Evolutionary conservation across 2,888 invertebrate species (phyloP), one percentile per base, ranked within the genome.

Genomic region (Limnephilus rhombicus): DNA sequence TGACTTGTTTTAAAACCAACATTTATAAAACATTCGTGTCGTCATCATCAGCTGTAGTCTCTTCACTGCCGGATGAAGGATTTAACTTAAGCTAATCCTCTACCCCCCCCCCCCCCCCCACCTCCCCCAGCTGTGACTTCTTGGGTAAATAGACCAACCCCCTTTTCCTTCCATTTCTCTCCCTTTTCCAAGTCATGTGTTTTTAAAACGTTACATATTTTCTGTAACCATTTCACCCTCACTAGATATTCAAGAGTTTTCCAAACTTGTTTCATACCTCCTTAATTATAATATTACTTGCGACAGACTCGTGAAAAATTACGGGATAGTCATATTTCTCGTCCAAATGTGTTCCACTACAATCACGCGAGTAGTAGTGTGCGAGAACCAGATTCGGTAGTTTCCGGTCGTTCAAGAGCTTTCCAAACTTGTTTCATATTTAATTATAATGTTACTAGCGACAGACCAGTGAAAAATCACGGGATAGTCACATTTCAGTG

Each of bases 121-220:
- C 37, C 41, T 37, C 24, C 85, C 41, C 85, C 85, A 24, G 85
- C 41, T 18, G 34, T 85, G 9, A 85, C 85, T 85, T 85, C 24
- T 24, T 34, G 85, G 37, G 13, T 68, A 68, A 68, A 68, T 68
- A 68, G n/a, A 68, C 68, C 68, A 68, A 1, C 85, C 29, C 31
- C 86, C 45, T 9, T 53, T n/a, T 49, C 29, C 86, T 45, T n/a
- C 15, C 15, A 3, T 49, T 49, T 45, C n/a, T 29, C 31, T 13
- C 86, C 86, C 45, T 29, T 45, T 49, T 85, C 41, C 41, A 41
- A 37, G 41, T 85, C 29, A 31, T 86, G 86, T 86, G 86, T 86
- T 83, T 83, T 83, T 83, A 37, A 49, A 86, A 86, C 31, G 45
- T 86, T 86, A n/a, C 45, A 45, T 41, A 83, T 86, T 86, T 31